These are phyloP conservation scores for Paelopatides confundens DNA, from an alignment of 53 echinoderm and acorn worm species.

Conservation along the genomic window DNA sequence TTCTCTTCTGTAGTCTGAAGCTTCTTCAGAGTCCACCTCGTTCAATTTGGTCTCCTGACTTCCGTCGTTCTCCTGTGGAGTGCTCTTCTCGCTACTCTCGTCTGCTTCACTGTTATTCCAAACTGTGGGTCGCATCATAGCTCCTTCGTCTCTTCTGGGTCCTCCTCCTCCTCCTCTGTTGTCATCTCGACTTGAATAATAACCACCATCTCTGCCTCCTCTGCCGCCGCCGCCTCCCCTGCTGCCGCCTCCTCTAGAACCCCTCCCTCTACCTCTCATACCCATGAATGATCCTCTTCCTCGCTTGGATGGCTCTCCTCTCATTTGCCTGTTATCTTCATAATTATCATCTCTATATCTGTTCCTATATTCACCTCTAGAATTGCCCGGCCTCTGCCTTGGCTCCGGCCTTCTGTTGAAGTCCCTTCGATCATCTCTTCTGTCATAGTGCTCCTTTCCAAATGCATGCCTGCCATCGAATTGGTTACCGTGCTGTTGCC, in stretches of 20 bases:
- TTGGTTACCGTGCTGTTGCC: constrained; percentile 33
- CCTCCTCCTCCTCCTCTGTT: constrained; percentile 36
- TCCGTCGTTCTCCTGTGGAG: neutral
- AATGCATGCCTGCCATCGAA: constrained; percentile 30
- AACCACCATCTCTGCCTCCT: neutral
- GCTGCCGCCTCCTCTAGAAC: constrained; percentile 64
- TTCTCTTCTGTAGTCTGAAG: constrained; percentile 8
- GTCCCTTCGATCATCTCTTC: neutral
- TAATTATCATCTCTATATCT: constrained; percentile 55
- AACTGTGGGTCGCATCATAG: constrained; percentile 4
- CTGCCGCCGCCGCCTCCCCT: constrained; percentile 32
- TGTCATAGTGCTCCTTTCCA: constrained; percentile 1
- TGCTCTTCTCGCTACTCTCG: neutral
- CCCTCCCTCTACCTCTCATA: constrained; percentile 60
- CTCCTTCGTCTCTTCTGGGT: constrained; percentile 53
- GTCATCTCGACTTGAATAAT: neutral
- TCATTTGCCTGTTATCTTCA: constrained; percentile 43
- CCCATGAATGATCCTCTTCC: constrained; percentile 68
- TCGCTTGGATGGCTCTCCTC: constrained; percentile 85
- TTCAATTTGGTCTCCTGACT: constrained; percentile 9
- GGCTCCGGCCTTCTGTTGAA: constrained; percentile 47
- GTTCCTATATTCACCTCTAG: constrained; percentile 49
- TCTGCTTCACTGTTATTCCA: constrained; percentile 50
- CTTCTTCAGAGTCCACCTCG: constrained; percentile 35
- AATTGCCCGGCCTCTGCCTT: constrained; percentile 58